A percentile compares a stretch with the other conserved stretches of the same genome.
phyloP scores from a whole-genome alignment of 2,113 vertebrate species.

The Alethe diademata region DNA sequence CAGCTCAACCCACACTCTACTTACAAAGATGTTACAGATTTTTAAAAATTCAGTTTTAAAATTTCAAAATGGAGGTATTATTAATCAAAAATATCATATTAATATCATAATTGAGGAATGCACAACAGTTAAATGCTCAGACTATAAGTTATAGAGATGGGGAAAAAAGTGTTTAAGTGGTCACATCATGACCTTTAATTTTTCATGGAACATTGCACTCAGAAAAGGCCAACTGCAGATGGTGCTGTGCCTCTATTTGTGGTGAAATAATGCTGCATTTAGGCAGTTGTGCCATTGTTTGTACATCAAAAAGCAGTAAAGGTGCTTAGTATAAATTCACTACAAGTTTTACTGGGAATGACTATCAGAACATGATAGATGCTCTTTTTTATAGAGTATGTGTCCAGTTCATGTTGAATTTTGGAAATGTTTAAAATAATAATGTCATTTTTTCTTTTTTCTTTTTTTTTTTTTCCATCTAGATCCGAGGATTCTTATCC shows the following conservation, averaged over 20 bases:
- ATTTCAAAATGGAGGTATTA: background rate
- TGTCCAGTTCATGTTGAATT: background rate
- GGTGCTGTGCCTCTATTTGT: slow-evolving; percentile 60
- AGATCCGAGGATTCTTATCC: slow-evolving; percentile 97
- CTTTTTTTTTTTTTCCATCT: background rate
- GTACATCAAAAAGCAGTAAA: background rate
- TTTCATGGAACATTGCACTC: background rate
- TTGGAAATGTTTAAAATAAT: background rate
- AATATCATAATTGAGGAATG: background rate
- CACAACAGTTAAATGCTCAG: background rate
- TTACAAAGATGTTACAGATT: background rate
- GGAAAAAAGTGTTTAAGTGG: background rate
- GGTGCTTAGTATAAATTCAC: background rate
- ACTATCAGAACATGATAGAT: background rate
- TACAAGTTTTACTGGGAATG: background rate
- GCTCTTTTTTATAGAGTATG: background rate
- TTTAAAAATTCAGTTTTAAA: background rate
- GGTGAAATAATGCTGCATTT: background rate
- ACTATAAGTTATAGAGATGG: background rate
- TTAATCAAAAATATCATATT: background rate
- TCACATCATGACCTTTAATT: background rate
- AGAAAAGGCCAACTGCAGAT: slow-evolving; percentile 51
- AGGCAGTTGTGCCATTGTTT: background rate
- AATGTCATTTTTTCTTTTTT: background rate
- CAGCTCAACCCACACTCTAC: background rate